Evolutionary conservation across 2,113 vertebrate genomes (phyloP), one percentile per base, ranked within the genome.

Genomic region (Tachysurus vachellii): DNA sequence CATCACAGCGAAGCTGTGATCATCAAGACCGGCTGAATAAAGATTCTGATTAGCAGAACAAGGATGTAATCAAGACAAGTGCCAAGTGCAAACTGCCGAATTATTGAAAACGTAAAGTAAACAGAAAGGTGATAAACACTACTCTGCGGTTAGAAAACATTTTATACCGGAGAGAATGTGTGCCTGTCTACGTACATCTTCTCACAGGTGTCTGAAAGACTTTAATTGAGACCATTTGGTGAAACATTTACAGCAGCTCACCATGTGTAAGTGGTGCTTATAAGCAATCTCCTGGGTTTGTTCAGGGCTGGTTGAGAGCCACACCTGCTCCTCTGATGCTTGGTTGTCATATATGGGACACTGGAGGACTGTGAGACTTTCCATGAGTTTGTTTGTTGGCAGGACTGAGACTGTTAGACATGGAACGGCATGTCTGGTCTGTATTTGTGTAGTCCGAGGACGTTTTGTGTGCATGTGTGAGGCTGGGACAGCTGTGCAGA

Each of bases 401-500:
- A 82, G 57, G n/a, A 64, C 13, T 19, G 59, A 83, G 42, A 23
- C 64, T 19, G 62, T 31, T 47, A 68, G 82, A 68, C n/a, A 21
- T 13, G 64, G 61, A 54, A 53, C 31, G 26, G 80, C 13, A 16
- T 44, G 80, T 64, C 80, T 64, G 81, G 81, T 14, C 28, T 56
- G 47, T 21, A 70, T 68, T 64, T 68, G 19, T 80, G 28, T 80
- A 56, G 77, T 54, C 17, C 5, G n/a, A 79, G n/a, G 76, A 56
- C 8, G 47, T 53, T 84, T 73, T 87, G 86, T 86, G 57, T 86
- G 87, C 83, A 56, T 42, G 79, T 76, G 44, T 89, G 42, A 26
- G 80, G 14, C 28, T 59, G 59, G 31, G 81, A 53, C 61, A 83
- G 44, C 61, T 28, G 61, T 53, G 19, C 62, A 54, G 44, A 83